Evolutionary conservation across 1,140 invertebrate genomes (phyloP).

Genomic region (Leguminivora glycinivorella): DNA sequence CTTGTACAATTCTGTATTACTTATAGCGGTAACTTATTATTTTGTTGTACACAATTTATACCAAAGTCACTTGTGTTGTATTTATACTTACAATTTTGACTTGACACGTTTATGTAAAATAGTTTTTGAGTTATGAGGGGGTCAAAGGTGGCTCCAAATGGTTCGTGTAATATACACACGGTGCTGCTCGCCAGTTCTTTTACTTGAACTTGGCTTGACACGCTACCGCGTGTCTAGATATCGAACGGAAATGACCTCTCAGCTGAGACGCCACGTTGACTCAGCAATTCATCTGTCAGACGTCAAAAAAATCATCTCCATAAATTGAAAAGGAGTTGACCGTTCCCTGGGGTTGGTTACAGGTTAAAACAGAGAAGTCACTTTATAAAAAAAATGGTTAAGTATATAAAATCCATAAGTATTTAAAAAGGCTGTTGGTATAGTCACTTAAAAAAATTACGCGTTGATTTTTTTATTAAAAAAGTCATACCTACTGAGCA

Average conservation of each 20-base stretch:
- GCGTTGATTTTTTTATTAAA: too few species aligned
- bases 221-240: neutral
- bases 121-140: too few species aligned
- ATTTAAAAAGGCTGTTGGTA: too few species aligned
- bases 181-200: too few species aligned
- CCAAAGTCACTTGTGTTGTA: too few species aligned
- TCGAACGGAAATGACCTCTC: slow-evolving; percentile 2
- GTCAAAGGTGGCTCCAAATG: too few species aligned
- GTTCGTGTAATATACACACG: too few species aligned
- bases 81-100: too few species aligned
- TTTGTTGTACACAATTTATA: too few species aligned
- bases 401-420: neutral
- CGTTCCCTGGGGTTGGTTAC: slow-evolving; percentile 1
- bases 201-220: neutral
- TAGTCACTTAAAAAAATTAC: too few species aligned
- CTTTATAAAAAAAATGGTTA: neutral
- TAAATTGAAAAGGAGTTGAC: slow-evolving; percentile 27
- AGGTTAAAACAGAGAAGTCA: neutral
- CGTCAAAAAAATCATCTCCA: slow-evolving; percentile 28
- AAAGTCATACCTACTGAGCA: too few species aligned
- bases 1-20: neutral
- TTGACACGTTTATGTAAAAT: too few species aligned
- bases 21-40: neutral
- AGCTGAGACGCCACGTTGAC: neutral
- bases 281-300: slow-evolving; percentile 5